Percentiles rank a stretch among this genome's conserved stretches.
Evolutionary conservation across 1,140 invertebrate species (phyloP).

Genomic region (Marisa cornuarietis): DNA sequence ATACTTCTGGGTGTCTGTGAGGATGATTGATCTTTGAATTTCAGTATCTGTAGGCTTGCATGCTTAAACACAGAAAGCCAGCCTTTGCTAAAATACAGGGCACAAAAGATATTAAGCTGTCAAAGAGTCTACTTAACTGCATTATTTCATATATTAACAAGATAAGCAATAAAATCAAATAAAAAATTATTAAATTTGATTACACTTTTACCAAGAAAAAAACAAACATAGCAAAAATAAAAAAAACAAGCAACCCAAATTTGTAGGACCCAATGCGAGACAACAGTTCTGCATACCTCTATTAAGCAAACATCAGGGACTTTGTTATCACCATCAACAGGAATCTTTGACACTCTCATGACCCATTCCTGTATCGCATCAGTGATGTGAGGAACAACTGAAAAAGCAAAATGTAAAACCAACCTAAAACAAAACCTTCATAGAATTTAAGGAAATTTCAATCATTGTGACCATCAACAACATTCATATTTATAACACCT

Average conservation of each 20-base stretch:
- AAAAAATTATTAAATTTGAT: too few relatives aligned
- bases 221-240: too few relatives aligned
- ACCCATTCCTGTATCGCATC: slow-evolving; percentile 99
- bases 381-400: slow-evolving; percentile 98
- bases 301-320: slow-evolving; percentile 79
- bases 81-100: not conserved
- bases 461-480: too few relatives aligned
- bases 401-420: slow-evolving; percentile 49
- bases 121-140: not conserved
- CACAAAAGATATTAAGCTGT: not conserved
- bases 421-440: not conserved
- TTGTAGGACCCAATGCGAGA: not conserved
- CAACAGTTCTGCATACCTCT: slow-evolving; percentile 60
- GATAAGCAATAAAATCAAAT: not conserved
- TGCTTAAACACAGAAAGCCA: too few relatives aligned
- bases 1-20: too few relatives aligned
- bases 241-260: too few relatives aligned
- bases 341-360: slow-evolving; percentile 84
- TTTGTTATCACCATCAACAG: slow-evolving; percentile 74
- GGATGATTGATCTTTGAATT: too few relatives aligned
- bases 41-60: too few relatives aligned
- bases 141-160: not conserved
- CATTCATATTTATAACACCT: too few relatives aligned
- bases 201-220: too few relatives aligned
- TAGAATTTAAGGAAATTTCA: too few relatives aligned